Conservation (phyloP, 2,797 vertebrate genomes). For the Hydrolagus colliei region DNA sequence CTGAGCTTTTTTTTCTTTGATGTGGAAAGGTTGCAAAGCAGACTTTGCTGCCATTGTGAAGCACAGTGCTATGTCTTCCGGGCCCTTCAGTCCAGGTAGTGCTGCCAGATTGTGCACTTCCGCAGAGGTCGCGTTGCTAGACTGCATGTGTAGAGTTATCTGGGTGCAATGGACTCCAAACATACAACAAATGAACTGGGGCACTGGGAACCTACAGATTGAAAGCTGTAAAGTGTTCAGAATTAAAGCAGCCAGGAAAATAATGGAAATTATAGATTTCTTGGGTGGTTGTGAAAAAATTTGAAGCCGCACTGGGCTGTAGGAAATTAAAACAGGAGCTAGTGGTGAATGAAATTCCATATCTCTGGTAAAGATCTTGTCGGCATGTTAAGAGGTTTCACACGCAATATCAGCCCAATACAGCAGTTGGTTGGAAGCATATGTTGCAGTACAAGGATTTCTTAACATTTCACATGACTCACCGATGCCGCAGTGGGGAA, state of each 20-base stretch:
- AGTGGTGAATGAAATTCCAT: conserved; percentile 14
- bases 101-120: no score
- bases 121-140: no score
- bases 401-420: conserved; percentile 7
- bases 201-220: no score
- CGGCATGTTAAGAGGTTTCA: not conserved
- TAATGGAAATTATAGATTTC: conserved; percentile 8
- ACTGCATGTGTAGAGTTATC: not conserved
- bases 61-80: no score
- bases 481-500: no score
- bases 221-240: not conserved
- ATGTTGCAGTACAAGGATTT: not conserved
- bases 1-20: not conserved
- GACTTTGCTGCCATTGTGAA: not conserved
- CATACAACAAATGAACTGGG: not conserved
- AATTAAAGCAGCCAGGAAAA: not conserved
- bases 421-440: not conserved
- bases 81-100: no score
- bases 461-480: not conserved
- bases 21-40: not conserved
- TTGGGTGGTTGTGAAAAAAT: not conserved
- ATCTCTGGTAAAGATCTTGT: conserved; percentile 15
- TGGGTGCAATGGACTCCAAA: not conserved
- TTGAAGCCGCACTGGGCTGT: not conserved
- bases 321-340: conserved; percentile 4